A percentile compares a stretch with the other conserved stretches of the same genome.
These are phyloP conservation scores for Nothoprocta perdicaria DNA, from an alignment of 2,113 vertebrate genomes.

Conservation along the genomic window DNA sequence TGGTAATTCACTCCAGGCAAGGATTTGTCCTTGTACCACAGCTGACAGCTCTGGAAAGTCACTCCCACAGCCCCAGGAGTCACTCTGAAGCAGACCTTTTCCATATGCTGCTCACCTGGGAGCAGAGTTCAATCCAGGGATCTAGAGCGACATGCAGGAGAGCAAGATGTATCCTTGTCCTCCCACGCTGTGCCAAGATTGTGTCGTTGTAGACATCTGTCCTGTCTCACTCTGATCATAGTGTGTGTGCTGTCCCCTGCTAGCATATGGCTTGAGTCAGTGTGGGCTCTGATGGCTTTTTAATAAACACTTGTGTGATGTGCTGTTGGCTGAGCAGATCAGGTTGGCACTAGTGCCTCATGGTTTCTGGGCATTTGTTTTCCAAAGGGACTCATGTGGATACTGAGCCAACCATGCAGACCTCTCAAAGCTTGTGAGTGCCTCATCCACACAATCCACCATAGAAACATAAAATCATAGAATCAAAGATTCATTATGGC, in stretches of 20 bases:
- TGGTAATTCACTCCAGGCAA: background rate
- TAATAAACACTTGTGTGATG: background rate
- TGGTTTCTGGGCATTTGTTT: background rate
- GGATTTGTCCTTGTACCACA: background rate
- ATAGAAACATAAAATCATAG: too few relatives aligned
- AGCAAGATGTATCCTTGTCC: background rate
- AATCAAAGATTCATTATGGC: too few relatives aligned
- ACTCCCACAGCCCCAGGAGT: fast-evolving
- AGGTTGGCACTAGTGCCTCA: background rate
- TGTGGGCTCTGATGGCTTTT: background rate
- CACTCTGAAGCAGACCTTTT: background rate
- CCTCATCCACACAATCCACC: fast-evolving
- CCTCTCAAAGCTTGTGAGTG: fast-evolving
- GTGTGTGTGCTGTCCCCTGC: background rate
- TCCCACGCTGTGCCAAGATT: background rate
- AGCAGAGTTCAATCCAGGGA: background rate
- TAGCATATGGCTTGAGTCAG: background rate
- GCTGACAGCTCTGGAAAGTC: background rate
- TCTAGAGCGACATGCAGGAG: background rate
- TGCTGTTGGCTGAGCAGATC: background rate
- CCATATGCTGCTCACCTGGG: too few relatives aligned
- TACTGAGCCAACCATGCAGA: fast-evolving
- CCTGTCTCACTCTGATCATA: background rate
- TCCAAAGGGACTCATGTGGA: background rate
- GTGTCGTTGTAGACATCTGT: background rate